These are phyloP conservation scores for Cremastinae sp. DNA, from an alignment of 2,888 invertebrate genomes.

Conservation along the genomic window DNA sequence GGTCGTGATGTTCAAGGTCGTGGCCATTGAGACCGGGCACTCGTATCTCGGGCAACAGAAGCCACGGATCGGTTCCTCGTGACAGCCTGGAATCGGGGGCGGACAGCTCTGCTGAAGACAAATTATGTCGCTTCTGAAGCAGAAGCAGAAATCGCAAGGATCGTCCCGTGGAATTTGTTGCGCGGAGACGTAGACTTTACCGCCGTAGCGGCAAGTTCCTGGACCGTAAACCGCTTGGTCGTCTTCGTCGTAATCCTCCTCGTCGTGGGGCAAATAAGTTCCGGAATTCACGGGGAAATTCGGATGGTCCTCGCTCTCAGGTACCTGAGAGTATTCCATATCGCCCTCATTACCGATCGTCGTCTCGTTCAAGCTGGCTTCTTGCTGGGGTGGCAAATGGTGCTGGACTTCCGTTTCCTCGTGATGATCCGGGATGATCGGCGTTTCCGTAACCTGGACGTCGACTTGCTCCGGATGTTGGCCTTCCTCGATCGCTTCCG, in stretches of 20 bases:
- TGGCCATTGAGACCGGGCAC: slow-evolving; percentile 94
- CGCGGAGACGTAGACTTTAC: slow-evolving; percentile 95
- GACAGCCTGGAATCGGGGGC: slow-evolving; percentile 94
- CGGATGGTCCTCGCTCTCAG: slow-evolving; percentile 71
- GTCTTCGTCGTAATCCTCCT: slow-evolving; percentile 89
- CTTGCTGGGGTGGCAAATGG: slow-evolving; percentile 52
- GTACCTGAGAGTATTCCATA: slow-evolving; percentile 73
- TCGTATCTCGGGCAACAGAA: slow-evolving; percentile 98
- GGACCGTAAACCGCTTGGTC: slow-evolving; percentile 90
- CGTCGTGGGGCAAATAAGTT: slow-evolving; percentile 82
- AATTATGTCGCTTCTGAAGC: slow-evolving; percentile 97
- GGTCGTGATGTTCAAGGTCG: slow-evolving; percentile 90
- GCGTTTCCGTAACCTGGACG: slow-evolving; percentile 62
- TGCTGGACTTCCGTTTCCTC: slow-evolving; percentile 65
- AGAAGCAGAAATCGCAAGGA: slow-evolving; percentile 98
- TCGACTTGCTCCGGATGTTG: slow-evolving; percentile 60
- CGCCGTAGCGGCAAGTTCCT: slow-evolving; percentile 95
- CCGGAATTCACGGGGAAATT: slow-evolving; percentile 77
- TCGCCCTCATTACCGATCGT: slow-evolving; percentile 51
- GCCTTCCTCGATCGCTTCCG: slow-evolving; percentile 27
- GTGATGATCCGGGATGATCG: slow-evolving; percentile 59
- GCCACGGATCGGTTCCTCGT: slow-evolving; percentile 94
- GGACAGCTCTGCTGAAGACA: slow-evolving; percentile 97
- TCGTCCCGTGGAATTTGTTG: slow-evolving; percentile 97
- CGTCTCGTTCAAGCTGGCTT: slow-evolving; percentile 28